Conservation (phyloP, 23 tunicate species). For the Trididemnum nubilum region DNA sequence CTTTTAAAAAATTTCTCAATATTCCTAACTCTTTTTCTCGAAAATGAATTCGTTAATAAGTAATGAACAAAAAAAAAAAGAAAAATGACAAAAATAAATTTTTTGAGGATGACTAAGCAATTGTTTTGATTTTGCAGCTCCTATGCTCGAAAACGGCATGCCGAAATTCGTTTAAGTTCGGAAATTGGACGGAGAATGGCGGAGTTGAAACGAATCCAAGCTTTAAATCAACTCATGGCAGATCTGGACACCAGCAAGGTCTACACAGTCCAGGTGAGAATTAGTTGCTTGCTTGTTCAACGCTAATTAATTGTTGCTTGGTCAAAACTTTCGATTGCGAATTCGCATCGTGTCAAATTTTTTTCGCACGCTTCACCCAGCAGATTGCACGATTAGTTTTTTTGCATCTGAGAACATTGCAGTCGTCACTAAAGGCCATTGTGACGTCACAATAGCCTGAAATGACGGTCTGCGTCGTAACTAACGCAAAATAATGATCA, state of each 20-base stretch:
- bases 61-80: too few relatives aligned
- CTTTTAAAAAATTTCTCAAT: too few relatives aligned
- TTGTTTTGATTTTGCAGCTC: constrained; percentile 54
- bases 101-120: too few relatives aligned
- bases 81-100: too few relatives aligned
- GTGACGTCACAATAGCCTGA: too few relatives aligned
- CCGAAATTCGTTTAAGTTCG: constrained; percentile 50
- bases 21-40: too few relatives aligned
- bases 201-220: constrained; percentile 7
- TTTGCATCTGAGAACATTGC: too few relatives aligned
- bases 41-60: too few relatives aligned
- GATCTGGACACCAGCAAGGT: constrained; percentile 45
- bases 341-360: constrained; percentile 40
- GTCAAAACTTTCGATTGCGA: constrained; percentile 51
- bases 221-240: constrained; percentile 34
- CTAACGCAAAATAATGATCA: too few relatives aligned
- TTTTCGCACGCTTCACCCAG: not conserved
- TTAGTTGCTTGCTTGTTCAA: not conserved
- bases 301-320: constrained; percentile 13
- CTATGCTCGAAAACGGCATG: constrained; percentile 54
- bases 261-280: constrained; percentile 37
- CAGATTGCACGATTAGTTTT: too few relatives aligned
- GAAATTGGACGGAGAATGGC: constrained; percentile 35
- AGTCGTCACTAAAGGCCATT: too few relatives aligned
- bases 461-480: too few relatives aligned